Conservation (phyloP, 1,140 invertebrate species). For the Drosophila cardini region DNA sequence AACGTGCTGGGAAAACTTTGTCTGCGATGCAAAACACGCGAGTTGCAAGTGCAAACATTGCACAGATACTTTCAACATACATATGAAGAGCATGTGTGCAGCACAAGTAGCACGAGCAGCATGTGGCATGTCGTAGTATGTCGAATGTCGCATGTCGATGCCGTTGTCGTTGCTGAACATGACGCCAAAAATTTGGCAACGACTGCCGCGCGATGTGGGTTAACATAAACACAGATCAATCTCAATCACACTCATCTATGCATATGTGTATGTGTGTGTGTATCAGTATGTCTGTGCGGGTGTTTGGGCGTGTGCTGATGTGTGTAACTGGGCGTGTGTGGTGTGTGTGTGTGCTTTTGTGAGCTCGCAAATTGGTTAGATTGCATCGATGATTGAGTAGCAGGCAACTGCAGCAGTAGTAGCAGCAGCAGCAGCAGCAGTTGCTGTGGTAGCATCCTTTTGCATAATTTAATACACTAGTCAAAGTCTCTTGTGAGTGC, state of each 20-base stretch:
- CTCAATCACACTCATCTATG: slow-evolving; percentile 33
- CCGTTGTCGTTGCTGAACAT: slow-evolving; percentile 11
- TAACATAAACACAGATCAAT: slow-evolving; percentile 56
- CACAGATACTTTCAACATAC: slow-evolving; percentile 36
- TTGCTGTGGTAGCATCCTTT: slow-evolving; percentile 1
- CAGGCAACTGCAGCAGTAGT: too few relatives aligned
- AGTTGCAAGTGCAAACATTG: slow-evolving; percentile 42
- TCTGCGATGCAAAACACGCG: slow-evolving; percentile 42
- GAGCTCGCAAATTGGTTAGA: slow-evolving; percentile 35
- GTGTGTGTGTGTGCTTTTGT: slow-evolving; percentile 10
- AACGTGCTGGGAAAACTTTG: slow-evolving; percentile 34
- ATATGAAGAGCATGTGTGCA: slow-evolving; percentile 13
- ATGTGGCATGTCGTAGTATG: slow-evolving; percentile 19
- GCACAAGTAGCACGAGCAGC: slow-evolving; percentile 23
- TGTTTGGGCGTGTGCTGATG: slow-evolving; percentile 10
- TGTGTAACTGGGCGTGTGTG: too few relatives aligned
- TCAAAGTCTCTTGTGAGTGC: slow-evolving; percentile 2
- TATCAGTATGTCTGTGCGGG: slow-evolving; percentile 15
- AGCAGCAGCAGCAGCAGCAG: not conserved
- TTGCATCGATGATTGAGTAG: slow-evolving; percentile 44
- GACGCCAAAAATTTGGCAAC: slow-evolving; percentile 21
- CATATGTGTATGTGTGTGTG: slow-evolving; percentile 6
- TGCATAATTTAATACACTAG: slow-evolving; percentile 37
- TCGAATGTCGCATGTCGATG: slow-evolving; percentile 14
- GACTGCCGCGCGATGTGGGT: slow-evolving; percentile 29